phyloP scores from a whole-genome alignment of 2,113 vertebrate species.

The Catharus bicknelli region DNA sequence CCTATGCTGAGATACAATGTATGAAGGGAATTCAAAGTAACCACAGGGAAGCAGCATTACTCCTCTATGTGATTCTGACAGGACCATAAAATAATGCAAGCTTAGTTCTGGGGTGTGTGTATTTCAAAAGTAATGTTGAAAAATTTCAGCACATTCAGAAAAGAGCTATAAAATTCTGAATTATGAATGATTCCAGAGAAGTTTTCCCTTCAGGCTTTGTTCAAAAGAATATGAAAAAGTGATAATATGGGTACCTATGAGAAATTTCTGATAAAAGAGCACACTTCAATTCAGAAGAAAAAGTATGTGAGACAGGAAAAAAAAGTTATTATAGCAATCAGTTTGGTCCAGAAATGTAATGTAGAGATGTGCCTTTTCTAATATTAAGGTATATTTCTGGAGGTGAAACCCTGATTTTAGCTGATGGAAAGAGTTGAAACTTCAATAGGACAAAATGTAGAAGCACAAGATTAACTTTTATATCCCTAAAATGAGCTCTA shows the following conservation, averaged over 20 bases:
- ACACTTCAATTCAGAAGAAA: not conserved
- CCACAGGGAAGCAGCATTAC: not conserved
- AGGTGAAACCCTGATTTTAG: not conserved
- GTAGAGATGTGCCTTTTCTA: not conserved
- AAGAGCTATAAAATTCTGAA: constrained; percentile 5
- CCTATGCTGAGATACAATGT: not conserved
- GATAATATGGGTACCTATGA: not conserved
- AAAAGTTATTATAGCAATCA: not conserved
- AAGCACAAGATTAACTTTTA: not conserved
- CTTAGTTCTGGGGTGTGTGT: not conserved
- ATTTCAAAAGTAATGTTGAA: constrained; percentile 30
- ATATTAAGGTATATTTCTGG: not conserved
- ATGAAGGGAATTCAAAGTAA: not conserved
- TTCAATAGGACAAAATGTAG: not conserved
- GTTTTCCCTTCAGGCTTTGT: not conserved
- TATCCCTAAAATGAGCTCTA: not conserved
- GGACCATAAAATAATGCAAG: not conserved
- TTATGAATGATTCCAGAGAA: not conserved
- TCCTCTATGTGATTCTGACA: not conserved
- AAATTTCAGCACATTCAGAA: constrained; percentile 16
- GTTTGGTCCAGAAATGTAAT: not conserved
- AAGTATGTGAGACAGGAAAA: not conserved
- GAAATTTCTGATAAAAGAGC: not conserved
- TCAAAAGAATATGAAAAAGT: not conserved
- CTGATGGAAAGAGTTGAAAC: not conserved